Conservation (phyloP, 2,888 invertebrate genomes). For the Nomada ferruginata region DNA sequence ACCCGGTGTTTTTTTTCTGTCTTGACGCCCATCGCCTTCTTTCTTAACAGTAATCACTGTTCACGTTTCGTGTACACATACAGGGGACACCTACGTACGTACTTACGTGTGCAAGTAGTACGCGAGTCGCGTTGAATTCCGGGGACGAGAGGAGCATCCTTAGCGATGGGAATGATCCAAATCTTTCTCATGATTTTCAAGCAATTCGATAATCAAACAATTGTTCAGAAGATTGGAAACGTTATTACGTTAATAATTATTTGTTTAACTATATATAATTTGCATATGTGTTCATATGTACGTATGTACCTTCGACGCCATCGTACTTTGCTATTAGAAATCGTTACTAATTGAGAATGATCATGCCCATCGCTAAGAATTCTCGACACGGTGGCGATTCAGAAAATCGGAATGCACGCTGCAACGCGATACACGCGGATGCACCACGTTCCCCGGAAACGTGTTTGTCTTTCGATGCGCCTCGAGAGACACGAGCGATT, state of each 20-base stretch:
- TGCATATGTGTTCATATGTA: no score
- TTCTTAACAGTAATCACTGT: conserved; percentile 51
- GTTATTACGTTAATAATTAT: no score
- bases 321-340: no score
- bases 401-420: conserved; percentile 51
- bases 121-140: conserved; percentile 29
- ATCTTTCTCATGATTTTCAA: no score
- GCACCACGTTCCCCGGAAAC: conserved; percentile 30
- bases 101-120: neutral
- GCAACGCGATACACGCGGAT: conserved; percentile 39
- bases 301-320: no score
- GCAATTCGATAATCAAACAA: no score
- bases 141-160: neutral
- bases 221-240: no score
- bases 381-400: conserved; percentile 32
- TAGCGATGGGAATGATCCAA: no score
- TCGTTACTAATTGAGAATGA: no score
- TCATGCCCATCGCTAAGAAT: neutral
- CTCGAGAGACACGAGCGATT: conserved; percentile 14
- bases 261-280: no score
- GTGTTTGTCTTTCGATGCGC: conserved; percentile 26
- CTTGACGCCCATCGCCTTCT: conserved; percentile 14
- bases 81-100: no score
- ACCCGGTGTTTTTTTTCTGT: conserved; percentile 12
- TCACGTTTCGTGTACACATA: conserved; percentile 15